Evolutionary conservation across 2,888 invertebrate species (phyloP).

Genomic region (Ypsolopha sequella): DNA sequence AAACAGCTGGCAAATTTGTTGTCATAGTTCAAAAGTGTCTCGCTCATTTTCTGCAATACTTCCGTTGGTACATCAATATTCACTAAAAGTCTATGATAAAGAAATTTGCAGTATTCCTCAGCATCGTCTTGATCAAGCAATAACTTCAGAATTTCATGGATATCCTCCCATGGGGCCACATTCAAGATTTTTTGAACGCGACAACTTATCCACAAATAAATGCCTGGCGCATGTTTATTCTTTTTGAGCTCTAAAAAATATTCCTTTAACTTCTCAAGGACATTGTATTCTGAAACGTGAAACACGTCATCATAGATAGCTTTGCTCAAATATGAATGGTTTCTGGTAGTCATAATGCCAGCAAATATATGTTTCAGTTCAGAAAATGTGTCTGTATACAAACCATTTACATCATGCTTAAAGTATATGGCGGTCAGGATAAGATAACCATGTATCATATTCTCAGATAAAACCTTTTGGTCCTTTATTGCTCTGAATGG

Average conservation of each 20-base stretch:
- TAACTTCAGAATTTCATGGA: conserved; percentile 25
- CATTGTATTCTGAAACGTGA: neutral
- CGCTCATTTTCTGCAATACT: conserved; percentile 13
- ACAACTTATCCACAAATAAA: conserved; percentile 35
- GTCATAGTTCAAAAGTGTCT: conserved; percentile 25
- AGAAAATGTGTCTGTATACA: conserved; percentile 14
- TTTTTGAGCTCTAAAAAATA: conserved; percentile 10
- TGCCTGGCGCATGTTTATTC: conserved; percentile 28
- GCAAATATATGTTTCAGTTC: conserved; percentile 20
- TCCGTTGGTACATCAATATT: neutral
- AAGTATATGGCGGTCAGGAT: conserved; percentile 29
- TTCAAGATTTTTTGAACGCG: conserved; percentile 26
- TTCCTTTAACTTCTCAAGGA: neutral
- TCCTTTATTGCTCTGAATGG: conserved; percentile 22
- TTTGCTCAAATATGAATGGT: conserved; percentile 38
- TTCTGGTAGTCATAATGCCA: conserved; percentile 13
- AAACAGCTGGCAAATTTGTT: conserved; percentile 23
- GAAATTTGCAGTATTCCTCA: conserved; percentile 29
- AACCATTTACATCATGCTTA: conserved; percentile 20
- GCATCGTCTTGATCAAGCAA: conserved; percentile 28
- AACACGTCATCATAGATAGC: conserved; percentile 31
- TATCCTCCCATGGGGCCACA: conserved; percentile 23
- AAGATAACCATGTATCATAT: conserved; percentile 47
- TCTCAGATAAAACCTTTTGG: conserved; percentile 27
- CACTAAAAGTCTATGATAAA: conserved; percentile 25